These are phyloP conservation scores for Spicauda simplicius DNA, from an alignment of 2,888 invertebrate genomes.

Conservation along the genomic window DNA sequence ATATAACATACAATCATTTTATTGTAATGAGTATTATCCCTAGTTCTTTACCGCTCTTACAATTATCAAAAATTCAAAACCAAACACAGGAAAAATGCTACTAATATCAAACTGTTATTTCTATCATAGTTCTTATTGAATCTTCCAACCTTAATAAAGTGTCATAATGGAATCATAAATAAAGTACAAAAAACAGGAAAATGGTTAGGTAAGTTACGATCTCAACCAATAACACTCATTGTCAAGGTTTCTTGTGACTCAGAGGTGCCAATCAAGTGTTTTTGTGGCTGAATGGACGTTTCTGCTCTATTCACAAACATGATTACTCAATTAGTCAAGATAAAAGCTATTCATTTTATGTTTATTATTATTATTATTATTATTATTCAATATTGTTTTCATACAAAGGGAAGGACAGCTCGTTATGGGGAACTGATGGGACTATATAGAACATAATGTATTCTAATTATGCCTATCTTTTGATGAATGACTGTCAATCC, in stretches of 20 bases:
- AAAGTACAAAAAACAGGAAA: not conserved
- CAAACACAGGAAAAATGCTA: no score
- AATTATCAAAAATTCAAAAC: no score
- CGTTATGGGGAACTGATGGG: not conserved
- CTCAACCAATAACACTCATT: constrained; percentile 5
- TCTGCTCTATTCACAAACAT: constrained; percentile 3
- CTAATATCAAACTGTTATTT: no score
- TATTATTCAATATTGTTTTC: constrained; percentile 1
- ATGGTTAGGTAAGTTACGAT: not conserved
- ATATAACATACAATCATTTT: no score
- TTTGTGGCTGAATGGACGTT: constrained; percentile 9
- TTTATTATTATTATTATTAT: no score
- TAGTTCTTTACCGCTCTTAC: no score
- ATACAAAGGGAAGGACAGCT: not conserved
- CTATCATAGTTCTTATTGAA: no score
- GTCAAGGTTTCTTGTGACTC: not conserved
- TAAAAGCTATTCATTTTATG: constrained; percentile 1
- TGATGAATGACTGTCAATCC: no score
- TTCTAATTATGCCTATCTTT: no score
- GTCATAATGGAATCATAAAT: no score
- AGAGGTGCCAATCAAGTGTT: constrained; percentile 14
- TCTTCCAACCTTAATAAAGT: no score
- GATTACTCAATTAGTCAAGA: constrained; percentile 11
- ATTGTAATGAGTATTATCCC: no score
- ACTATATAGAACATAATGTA: not conserved